Base-by-base conservation (phyloP, 1,140 invertebrate genomes). In the Danaus plexippus region DNA sequence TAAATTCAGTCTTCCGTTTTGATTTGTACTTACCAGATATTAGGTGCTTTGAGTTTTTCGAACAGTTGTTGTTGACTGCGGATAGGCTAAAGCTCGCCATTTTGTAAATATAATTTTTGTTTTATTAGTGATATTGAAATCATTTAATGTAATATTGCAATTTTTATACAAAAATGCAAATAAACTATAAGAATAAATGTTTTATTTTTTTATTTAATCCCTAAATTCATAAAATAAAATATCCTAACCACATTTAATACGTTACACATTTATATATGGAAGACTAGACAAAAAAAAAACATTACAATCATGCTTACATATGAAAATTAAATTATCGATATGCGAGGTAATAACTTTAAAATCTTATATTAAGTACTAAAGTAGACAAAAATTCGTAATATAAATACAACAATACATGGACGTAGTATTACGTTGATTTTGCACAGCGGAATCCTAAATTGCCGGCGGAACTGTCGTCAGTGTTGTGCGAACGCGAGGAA, bases 391-490 rank as follows among this genome's bases (percentile, higher is more conserved):
- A 57, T 62, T 61, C 54, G 54, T 49, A 57, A 48, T 32, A 52
- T 52, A 52, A 11, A 9, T 53, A 32, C 11, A 46, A 32, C 7
- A 8, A 32, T 9, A 55, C 47, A 61, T 61, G 59, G 54, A 61
- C 59, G 22, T 32, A 56, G 47, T 49, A 9, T 65, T 69, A 71
- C 52, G 55, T 12, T 52, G 79, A 77, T 53, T 75, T 83, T 18
- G 94, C 96, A 90, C 97, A 98, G 56, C 97, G 89, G 75, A 98
- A 98, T 11, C 97, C 97, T 52, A 99, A 88, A 89, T 98, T 99
- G n/a, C 93, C 92, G 32, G 97, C 93, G 4, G 96, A 94, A 64
- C 95, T 97, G 71, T 98, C 97, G 47, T 93, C 93, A 1, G 97
- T 98, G 78, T 98, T 98, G 82, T 97, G 95, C 66, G 96, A 97